Evolutionary conservation across 1,140 invertebrate species (phyloP), one percentile per base, ranked within the genome.

Genomic region (Diorhabda elongata): DNA sequence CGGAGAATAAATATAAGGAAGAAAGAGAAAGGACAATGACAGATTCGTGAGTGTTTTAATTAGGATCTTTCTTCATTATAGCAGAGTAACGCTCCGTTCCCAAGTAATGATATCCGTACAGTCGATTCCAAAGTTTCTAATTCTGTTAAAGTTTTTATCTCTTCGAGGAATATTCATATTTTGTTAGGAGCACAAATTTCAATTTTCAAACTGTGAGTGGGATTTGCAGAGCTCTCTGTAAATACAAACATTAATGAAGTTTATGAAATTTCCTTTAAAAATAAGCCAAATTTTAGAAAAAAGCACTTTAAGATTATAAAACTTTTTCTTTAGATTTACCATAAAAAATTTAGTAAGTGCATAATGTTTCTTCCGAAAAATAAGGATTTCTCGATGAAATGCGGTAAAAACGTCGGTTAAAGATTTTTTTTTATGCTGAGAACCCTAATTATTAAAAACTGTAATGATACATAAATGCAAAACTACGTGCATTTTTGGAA

Each of bases 61-160:
- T 71, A 71, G 64, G 26, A 71, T 68, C 65, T 67, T 71, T 71
- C 69, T 70, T 70, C 69, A 70, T 70, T 70, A 67, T 67, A 43
- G 44, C 1, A 52, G 58, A 63, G 65, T 63, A 64, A 62, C 69
- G 61, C 69, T 61, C 69, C 61, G 64, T 58, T 65, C 58, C 57
- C 65, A 70, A 58, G 63, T 66, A 66, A 69, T 69, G 68, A 58
- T 69, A 69, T 60, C 62, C 63, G 61, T 69, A 64, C 68, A 68
- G 61, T 65, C 63, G 57, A 69, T 65, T 47, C 62, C 43, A 65
- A 66, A 60, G 69, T 70, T 70, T 61, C 42, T 66, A 66, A 70
- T 70, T 70, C 69, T 66, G 69, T 58, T 56, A 64, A 70, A 70
- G 59, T 67, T 70, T 70, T 70, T 70, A 70, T 70, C 69, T 70